Percentiles rank a stretch among this genome's conserved stretches.
Evolutionary conservation across 2,113 vertebrate species (phyloP).

Genomic region (Thinocorus orbignyianus): DNA sequence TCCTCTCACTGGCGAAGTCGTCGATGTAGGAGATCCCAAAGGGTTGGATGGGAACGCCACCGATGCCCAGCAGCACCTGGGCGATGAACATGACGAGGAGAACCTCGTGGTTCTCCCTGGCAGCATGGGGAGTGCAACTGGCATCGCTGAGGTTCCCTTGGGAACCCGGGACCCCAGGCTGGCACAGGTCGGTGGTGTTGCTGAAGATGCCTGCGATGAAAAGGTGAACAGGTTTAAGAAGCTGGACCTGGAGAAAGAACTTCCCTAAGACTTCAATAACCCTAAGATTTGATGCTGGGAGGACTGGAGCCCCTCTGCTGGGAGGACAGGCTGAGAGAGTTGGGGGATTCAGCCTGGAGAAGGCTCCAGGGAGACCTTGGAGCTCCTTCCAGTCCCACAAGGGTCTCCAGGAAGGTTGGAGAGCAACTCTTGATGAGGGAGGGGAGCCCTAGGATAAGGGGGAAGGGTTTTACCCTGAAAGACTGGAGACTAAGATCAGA

Average conservation of each 20-base stretch:
- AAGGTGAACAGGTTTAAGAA: neutral
- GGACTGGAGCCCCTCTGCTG: too few relatives aligned
- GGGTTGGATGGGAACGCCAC: slow-evolving; percentile 90
- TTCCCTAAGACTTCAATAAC: too few relatives aligned
- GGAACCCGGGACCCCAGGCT: fast-evolving
- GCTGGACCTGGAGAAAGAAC: fast-evolving
- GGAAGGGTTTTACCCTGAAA: too few relatives aligned
- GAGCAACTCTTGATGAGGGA: too few relatives aligned
- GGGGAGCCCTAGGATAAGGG: too few relatives aligned
- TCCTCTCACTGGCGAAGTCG: slow-evolving; percentile 86
- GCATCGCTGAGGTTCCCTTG: neutral
- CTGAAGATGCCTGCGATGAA: slow-evolving; percentile 41
- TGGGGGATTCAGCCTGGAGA: too few relatives aligned
- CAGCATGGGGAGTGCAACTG: slow-evolving; percentile 52
- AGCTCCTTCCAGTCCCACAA: too few relatives aligned
- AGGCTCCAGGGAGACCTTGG: too few relatives aligned
- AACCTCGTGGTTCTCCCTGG: slow-evolving; percentile 52
- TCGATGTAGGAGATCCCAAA: slow-evolving; percentile 98
- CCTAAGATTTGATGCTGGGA: too few relatives aligned
- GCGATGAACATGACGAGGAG: slow-evolving; percentile 84
- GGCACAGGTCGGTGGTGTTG: slow-evolving; percentile 76
- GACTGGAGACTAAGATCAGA: too few relatives aligned
- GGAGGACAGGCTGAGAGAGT: too few relatives aligned
- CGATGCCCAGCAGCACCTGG: slow-evolving; percentile 88
- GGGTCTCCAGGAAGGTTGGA: too few relatives aligned